phyloP scores from a whole-genome alignment of 2,888 invertebrate genomes.

The Microplitis manilae region DNA sequence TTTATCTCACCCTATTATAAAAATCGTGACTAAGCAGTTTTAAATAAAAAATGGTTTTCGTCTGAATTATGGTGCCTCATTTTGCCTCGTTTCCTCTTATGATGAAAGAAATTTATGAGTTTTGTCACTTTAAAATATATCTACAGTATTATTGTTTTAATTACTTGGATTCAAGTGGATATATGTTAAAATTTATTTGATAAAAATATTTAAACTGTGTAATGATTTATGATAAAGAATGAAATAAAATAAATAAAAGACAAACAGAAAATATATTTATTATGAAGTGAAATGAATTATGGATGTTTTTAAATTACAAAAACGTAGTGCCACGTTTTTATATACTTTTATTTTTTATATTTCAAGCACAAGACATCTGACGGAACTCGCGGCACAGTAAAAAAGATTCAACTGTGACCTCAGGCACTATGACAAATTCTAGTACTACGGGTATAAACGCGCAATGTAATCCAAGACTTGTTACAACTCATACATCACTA shows the following conservation, averaged over 20 bases:
- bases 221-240: too few relatives aligned
- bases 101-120: too few relatives aligned
- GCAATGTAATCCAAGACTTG: slow-evolving; percentile 22
- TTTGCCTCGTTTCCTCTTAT: too few relatives aligned
- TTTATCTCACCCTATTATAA: too few relatives aligned
- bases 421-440: slow-evolving; percentile 28
- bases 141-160: too few relatives aligned
- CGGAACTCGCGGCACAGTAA: not conserved
- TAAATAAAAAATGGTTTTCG: too few relatives aligned
- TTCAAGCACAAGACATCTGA: not conserved
- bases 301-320: not conserved
- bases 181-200: too few relatives aligned
- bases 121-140: too few relatives aligned
- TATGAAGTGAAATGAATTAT: not conserved
- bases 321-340: not conserved
- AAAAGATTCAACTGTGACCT: slow-evolving; percentile 4
- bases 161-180: too few relatives aligned
- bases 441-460: slow-evolving; percentile 18
- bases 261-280: not conserved
- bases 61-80: too few relatives aligned
- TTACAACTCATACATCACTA: slow-evolving; percentile 7
- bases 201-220: too few relatives aligned
- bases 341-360: not conserved
- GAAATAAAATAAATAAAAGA: not conserved
- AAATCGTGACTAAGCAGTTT: too few relatives aligned